Base-by-base conservation (phyloP, 2,113 vertebrate species). In the Pseudorasbora parva region DNA sequence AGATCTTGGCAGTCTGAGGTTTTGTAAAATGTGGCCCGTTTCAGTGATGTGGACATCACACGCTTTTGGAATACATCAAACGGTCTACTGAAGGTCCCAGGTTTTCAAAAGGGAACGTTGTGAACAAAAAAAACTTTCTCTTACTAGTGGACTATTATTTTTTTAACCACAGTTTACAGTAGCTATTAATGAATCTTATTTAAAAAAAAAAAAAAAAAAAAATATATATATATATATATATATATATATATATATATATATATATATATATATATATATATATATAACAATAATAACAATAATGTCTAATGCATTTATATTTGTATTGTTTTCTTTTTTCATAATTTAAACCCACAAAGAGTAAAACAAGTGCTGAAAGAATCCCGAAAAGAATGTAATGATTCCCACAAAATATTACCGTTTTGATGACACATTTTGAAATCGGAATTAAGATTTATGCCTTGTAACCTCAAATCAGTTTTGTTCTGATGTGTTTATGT, bases 11-110 rank as follows among this genome's bases (percentile, higher is more conserved):
- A 78, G 86, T 81, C 72, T 73, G 51, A 69, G 79, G 68, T 73
- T 80, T 77, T 73, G 78, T 82, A 66, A 79, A 87, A 82, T 27
- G 56, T 64, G 45, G 51, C 37, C 45, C 0, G 23, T 59, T 84
- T 60, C 82, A 64, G 74, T 78, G 74, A 85, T 82, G 78, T 87
- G 60, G 81, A 87, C 80, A 75, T 85, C 54, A 78, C 33, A 74
- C 25, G 41, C 66, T 60, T 82, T 81, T 76, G 82, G 72, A 77
- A 75, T 17, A 54, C 76, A 49, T 79, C 19, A 79, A 73, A 87
- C 69, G 69, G 62, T 62, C 17, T 8, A 59, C 82, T 78, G 66
- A 57, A 84, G 37, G 27, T 59, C 19, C 43, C 12, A 51, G 33
- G 1, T 51, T 37, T 45, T 60, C 5, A 59, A 69, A 83, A 12